Conservation (phyloP, 2,797 vertebrate species). For the Brachymystax lenok region DNA sequence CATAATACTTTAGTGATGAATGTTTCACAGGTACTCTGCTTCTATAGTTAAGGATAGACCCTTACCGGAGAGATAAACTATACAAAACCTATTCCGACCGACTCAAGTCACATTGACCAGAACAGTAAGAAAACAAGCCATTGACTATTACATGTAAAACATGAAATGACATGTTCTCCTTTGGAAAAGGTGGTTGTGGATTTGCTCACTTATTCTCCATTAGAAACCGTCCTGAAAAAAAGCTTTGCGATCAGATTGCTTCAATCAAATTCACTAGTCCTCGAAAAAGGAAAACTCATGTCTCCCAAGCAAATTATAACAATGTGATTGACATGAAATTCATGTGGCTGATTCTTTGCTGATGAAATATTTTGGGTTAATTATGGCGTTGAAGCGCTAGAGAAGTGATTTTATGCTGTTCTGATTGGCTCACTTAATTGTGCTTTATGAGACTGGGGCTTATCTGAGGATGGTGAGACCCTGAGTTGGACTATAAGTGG, state of each 20-base stretch:
- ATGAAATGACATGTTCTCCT: background rate
- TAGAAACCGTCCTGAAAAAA: conserved; percentile 37
- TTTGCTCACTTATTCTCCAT: conserved; percentile 2
- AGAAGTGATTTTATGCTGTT: conserved; percentile 79
- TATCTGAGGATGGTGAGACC: conserved; percentile 63
- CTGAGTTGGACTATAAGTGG: conserved; percentile 70
- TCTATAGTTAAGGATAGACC: conserved; percentile 64
- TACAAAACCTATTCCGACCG: conserved; percentile 39
- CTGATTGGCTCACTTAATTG: conserved; percentile 85
- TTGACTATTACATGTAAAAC: background rate
- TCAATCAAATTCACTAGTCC: conserved; percentile 69
- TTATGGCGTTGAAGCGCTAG: conserved; percentile 75
- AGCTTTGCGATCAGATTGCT: conserved; percentile 58
- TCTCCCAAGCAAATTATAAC: conserved; percentile 70
- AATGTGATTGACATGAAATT: conserved; percentile 74
- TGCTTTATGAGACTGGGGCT: conserved; percentile 76
- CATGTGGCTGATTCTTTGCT: conserved; percentile 68
- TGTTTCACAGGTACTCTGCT: conserved; percentile 69
- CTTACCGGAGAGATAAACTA: conserved; percentile 74
- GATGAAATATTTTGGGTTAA: conserved; percentile 84
- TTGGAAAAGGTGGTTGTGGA: conserved; percentile 12
- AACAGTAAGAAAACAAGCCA: background rate
- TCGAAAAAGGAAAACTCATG: conserved; percentile 65
- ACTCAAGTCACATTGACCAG: background rate
- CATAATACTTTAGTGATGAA: conserved; percentile 79